Percentiles rank a stretch among this genome's conserved stretches.
Conservation (phyloP, 92 coral and sea anemone genomes). For the Palythoa grandiflora region DNA sequence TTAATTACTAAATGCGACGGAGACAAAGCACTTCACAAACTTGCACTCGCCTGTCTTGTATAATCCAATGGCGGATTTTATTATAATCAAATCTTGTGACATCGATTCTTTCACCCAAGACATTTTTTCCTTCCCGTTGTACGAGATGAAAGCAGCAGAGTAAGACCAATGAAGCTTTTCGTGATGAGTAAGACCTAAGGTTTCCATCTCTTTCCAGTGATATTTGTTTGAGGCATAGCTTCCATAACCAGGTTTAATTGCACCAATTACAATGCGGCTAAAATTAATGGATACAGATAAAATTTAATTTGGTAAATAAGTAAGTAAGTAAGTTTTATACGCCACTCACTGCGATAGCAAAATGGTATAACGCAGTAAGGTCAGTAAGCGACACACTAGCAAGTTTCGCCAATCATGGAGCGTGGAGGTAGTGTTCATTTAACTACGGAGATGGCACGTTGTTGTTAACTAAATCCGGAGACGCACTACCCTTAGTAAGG, state of each 20-base stretch:
- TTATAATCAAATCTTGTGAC: not conserved
- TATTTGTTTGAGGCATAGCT: not conserved
- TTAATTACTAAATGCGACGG: not conserved
- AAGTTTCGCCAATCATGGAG: too few species aligned
- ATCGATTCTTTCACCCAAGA: not conserved
- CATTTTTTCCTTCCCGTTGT: conserved; percentile 10
- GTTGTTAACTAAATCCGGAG: too few species aligned
- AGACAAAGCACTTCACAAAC: not conserved
- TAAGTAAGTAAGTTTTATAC: too few species aligned
- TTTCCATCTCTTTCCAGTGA: not conserved
- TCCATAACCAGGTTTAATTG: conserved; percentile 6
- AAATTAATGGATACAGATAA: not conserved
- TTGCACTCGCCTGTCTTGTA: not conserved
- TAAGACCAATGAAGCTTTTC: not conserved
- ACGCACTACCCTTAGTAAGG: too few species aligned
- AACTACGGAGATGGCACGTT: too few species aligned
- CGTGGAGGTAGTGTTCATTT: too few species aligned
- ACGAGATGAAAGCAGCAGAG: conserved; percentile 3
- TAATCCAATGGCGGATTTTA: not conserved
- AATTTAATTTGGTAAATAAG: too few species aligned
- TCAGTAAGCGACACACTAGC: too few species aligned
- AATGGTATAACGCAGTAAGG: too few species aligned
- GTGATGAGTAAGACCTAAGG: not conserved
- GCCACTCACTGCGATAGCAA: too few species aligned
- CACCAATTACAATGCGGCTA: conserved; percentile 12